Conservation (phyloP, 2,888 invertebrate genomes). For the Colostygia pectinataria region DNA sequence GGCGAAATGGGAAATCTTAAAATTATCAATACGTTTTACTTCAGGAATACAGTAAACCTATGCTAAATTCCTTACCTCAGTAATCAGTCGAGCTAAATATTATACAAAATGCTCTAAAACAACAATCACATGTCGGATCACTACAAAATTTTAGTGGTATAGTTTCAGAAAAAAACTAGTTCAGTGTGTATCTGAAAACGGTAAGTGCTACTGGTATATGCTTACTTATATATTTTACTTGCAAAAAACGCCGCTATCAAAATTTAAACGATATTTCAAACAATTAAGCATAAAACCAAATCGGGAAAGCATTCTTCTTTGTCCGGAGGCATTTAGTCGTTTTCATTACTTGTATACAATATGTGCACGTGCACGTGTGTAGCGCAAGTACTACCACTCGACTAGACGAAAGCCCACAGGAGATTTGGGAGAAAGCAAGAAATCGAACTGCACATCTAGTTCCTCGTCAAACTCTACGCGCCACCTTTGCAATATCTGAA, state of each 20-base stretch:
- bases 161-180: neutral
- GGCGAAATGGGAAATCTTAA: slow-evolving; percentile 23
- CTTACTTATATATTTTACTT: no score
- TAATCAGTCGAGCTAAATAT: slow-evolving; percentile 30
- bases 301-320: neutral
- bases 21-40: slow-evolving; percentile 16
- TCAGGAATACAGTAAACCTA: slow-evolving; percentile 1
- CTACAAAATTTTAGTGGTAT: neutral
- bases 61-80: slow-evolving; percentile 15
- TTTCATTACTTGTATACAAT: no score
- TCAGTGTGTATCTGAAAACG: neutral
- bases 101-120: slow-evolving; percentile 37
- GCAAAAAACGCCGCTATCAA: no score
- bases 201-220: no score
- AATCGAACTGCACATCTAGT: slow-evolving; percentile 90
- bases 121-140: slow-evolving; percentile 10
- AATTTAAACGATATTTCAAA: no score
- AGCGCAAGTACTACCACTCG: slow-evolving; percentile 83
- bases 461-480: slow-evolving; percentile 86
- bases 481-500: slow-evolving; percentile 87
- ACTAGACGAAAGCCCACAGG: slow-evolving; percentile 87
- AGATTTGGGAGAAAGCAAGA: slow-evolving; percentile 89
- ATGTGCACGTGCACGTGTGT: no score
- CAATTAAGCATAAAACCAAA: no score
- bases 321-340: no score